phyloP scores from a whole-genome alignment of 2,797 vertebrate species.

The Melanogrammus aeglefinus region DNA sequence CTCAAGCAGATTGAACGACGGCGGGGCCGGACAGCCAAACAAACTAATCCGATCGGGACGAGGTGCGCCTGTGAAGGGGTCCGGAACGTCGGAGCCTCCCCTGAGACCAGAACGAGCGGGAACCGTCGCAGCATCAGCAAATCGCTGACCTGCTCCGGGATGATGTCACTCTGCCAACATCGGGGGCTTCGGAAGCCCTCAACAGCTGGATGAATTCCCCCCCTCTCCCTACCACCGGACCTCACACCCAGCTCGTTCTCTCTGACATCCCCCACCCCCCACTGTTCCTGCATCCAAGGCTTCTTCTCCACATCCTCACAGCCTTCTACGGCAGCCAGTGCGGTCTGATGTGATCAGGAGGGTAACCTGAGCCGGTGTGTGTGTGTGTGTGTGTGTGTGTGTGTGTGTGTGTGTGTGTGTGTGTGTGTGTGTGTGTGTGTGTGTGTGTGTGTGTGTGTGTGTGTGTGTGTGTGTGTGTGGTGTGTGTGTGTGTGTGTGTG shows the following conservation, averaged over 20 bases:
- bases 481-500: neutral
- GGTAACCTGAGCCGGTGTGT: conserved; percentile 54
- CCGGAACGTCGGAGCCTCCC: conserved; percentile 21
- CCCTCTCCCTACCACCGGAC: conserved; percentile 27
- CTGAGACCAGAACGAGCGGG: conserved; percentile 26
- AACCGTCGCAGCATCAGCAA: conserved; percentile 39
- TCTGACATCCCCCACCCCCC: neutral
- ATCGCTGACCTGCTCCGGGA: conserved; percentile 44
- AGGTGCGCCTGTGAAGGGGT: conserved; percentile 29
- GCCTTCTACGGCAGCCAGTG: conserved; percentile 38
- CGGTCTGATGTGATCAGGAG: conserved; percentile 61
- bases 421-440: too few species aligned
- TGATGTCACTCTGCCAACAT: conserved; percentile 54
- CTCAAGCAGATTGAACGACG: conserved; percentile 51
- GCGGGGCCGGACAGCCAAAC: conserved; percentile 29
- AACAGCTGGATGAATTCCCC: conserved; percentile 34
- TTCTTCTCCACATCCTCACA: conserved; percentile 51
- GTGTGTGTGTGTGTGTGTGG: too few species aligned
- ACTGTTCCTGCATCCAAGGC: conserved; percentile 24
- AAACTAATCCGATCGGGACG: conserved; percentile 42
- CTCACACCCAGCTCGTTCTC: neutral
- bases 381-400: conserved; percentile 33
- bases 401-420: too few species aligned
- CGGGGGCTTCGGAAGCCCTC: conserved; percentile 29
- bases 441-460: too few species aligned